Base-by-base conservation (phyloP, 2,888 invertebrate species). In the Apotomis turbidana region DNA sequence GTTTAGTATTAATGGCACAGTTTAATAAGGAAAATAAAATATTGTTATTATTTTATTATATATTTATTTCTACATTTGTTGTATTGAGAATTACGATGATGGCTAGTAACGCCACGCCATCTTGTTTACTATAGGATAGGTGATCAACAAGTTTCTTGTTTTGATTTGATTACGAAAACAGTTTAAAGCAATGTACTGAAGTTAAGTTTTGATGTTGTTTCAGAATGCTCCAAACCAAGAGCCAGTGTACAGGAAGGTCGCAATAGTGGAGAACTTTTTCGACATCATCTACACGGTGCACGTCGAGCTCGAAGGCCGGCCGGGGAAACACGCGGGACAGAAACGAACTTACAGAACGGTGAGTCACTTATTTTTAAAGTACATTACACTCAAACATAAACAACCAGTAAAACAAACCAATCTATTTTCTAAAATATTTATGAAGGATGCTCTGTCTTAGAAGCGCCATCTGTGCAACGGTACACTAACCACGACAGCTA, bases 221-320 rank as follows among this genome's bases (percentile, higher is more conserved):
- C 94, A 97, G 96, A 96, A 96, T 82, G 95, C 96, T 6, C 89
- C 94, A 59, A 95, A 90, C 80, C 96, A 96, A 76, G 96, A 96
- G 73, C 95, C 96, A 68, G 95, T 96, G 13, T 98, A 97, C 90
- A 96, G 98, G 83, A 97, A 98, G 87, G 99, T 99, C 61, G 98
- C 99, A 0, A 96, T 98, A 52, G 99, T 99, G n/a, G 99, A 99
- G 92, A 97, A 98, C 85, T 99, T 99, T 94, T 99, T 98, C 88
- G 97, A 98, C 87, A 99, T 99, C 77, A 99, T 99, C 84, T 98
- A 98, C 92, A 97, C 97, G 66, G 98, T 99, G 13, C 99, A 99
- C 87, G 98, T 99, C 69, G 98, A 98, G 85, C 95, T 98, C 82
- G 98, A 98, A 87, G 98, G 98, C 67, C 95, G 97, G 78, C 96